Conservation (phyloP, 2,797 vertebrate genomes). For the Xerus rutilus region DNA sequence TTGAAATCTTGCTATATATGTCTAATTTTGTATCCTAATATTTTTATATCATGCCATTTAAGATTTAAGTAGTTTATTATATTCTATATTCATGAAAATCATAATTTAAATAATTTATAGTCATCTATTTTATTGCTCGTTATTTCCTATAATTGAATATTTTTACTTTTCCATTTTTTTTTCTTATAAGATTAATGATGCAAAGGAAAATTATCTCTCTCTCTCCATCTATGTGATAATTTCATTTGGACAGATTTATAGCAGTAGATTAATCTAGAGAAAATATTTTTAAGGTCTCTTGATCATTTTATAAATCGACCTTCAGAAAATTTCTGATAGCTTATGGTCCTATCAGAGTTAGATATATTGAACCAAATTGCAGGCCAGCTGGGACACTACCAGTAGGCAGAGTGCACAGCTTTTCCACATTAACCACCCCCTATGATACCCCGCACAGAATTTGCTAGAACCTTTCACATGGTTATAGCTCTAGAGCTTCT, state of each 20-base stretch:
- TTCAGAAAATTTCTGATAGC: not conserved
- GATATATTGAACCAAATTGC: not conserved
- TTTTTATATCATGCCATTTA: not conserved
- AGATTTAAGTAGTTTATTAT: not conserved
- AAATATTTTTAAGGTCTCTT: not conserved
- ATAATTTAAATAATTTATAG: not conserved
- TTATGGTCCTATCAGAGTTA: not conserved
- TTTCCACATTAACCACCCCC: not conserved
- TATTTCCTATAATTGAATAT: not conserved
- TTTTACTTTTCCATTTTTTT: not conserved
- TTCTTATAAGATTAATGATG: not conserved
- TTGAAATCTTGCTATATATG: not conserved
- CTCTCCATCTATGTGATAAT: not conserved
- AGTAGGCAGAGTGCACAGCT: no score
- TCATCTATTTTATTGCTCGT: not conserved
- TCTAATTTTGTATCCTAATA: not conserved
- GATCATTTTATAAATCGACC: not conserved
- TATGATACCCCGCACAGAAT: accelerated
- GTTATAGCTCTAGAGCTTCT: no score
- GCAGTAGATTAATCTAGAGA: not conserved
- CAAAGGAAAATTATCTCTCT: not conserved
- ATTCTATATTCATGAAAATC: not conserved
- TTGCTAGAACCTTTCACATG: accelerated
- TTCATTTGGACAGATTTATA: not conserved
- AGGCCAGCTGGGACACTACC: not conserved